These are phyloP conservation scores for Seira ritae DNA, from an alignment of 2,888 invertebrate species.

Conservation along the genomic window DNA sequence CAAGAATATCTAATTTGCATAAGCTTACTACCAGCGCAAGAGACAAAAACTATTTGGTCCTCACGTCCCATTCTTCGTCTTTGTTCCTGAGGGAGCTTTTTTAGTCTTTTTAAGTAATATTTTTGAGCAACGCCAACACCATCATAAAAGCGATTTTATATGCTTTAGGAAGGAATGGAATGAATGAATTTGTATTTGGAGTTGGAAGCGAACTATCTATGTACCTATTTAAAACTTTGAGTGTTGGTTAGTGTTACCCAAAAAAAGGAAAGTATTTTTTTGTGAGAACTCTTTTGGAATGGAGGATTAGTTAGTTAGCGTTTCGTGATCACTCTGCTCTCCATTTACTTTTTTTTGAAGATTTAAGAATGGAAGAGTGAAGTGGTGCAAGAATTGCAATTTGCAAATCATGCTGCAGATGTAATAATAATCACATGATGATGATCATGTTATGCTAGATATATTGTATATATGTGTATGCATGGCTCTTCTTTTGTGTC, in stretches of 20 bases:
- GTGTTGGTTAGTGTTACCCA: not conserved
- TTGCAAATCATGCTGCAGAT: not conserved
- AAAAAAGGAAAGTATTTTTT: conserved; percentile 23
- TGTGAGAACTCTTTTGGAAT: not conserved
- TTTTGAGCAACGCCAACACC: not conserved
- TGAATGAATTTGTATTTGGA: not conserved
- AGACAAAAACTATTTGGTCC: not conserved
- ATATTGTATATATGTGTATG: too few species aligned
- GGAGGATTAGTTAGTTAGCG: not conserved
- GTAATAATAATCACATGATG: not conserved
- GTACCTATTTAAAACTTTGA: not conserved
- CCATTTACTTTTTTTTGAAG: not conserved
- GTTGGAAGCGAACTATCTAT: too few species aligned
- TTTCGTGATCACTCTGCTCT: conserved; percentile 1
- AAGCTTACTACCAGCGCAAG: not conserved
- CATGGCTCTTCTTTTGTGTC: conserved; percentile 39
- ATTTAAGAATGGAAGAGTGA: not conserved
- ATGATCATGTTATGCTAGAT: not conserved
- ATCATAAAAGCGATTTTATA: not conserved
- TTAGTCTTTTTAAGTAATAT: not conserved
- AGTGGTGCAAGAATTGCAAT: conserved; percentile 20
- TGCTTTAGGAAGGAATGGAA: not conserved
- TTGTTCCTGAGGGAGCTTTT: not conserved
- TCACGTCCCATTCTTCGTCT: not conserved
- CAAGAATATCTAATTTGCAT: too few species aligned